These are phyloP conservation scores for Campopleginae sp. DNA, from an alignment of 2,888 invertebrate species.

Conservation along the genomic window DNA sequence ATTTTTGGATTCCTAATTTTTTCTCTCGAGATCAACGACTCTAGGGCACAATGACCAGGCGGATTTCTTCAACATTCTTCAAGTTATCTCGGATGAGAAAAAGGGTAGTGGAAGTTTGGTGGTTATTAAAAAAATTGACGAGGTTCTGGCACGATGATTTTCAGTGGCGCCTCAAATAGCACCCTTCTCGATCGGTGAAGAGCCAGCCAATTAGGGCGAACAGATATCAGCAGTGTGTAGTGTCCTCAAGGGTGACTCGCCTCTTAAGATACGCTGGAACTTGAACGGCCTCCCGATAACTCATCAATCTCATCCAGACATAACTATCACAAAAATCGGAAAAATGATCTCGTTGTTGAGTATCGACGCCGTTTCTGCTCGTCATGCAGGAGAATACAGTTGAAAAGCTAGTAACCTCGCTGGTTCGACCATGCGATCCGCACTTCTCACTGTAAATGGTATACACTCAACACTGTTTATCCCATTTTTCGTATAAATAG, in stretches of 20 bases:
- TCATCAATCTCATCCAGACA: constrained; percentile 75
- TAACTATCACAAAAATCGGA: constrained; percentile 79
- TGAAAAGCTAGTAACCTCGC: constrained; percentile 85
- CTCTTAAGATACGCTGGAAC: constrained; percentile 90
- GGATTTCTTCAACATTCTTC: background rate
- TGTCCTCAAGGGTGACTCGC: constrained; percentile 92
- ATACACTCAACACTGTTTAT: constrained; percentile 60
- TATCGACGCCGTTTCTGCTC: constrained; percentile 84
- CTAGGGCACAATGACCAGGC: background rate
- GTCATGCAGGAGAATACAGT: constrained; percentile 84
- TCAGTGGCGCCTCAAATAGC: constrained; percentile 89
- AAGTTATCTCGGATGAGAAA: background rate
- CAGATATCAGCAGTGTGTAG: constrained; percentile 90
- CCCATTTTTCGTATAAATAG: background rate
- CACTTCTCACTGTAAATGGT: constrained; percentile 85
- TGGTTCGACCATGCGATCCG: constrained; percentile 84
- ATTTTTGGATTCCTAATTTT: background rate
- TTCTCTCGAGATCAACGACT: background rate
- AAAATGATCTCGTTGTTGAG: constrained; percentile 82
- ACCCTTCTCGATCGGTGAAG: constrained; percentile 89
- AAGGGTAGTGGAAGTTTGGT: background rate
- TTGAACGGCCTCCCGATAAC: constrained; percentile 80
- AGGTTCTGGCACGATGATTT: constrained; percentile 59
- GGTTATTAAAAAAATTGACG: background rate
- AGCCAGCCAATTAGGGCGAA: constrained; percentile 91